Base-by-base conservation (phyloP, 2,888 invertebrate species). In the Amitus sp. region DNA sequence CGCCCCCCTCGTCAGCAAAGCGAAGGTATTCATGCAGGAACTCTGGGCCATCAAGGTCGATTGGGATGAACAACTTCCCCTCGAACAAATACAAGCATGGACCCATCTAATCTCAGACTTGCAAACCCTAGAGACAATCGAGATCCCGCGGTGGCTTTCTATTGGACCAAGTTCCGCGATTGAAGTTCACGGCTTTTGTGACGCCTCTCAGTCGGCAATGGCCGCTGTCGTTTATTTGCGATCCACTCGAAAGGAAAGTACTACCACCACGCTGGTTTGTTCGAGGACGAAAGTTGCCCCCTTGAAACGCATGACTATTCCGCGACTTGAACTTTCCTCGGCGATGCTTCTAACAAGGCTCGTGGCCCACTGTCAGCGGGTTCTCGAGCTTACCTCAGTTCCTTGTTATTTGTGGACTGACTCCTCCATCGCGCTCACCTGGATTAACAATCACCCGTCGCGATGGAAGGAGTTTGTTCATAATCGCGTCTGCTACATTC, bases 171-270 rank as follows among this genome's bases (percentile, higher is more conserved):
- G 53, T 1, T 9, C 2, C 1, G 23, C 50, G 0, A 52, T 67
- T 2, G 51, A 69, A 33, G 15, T 70, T 0, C 68, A 70, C 23
- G 70, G 72, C 13, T 72, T 70, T 23, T 62, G 60, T 20, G 69
- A 70, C 27, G 70, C 68, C 1, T 64, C 62, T 17, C 51, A 61
- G 18, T 58, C 18, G n/a, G 70, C 62, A 2, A 67, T 65, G 23
- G 68, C 62, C 18, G 67, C 67, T 7, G 56, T 61, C 30, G 9
- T 66, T 2, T 62, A 46, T 23, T 1, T 55, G 3, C 9, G 51
- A 43, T 42, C 42, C 2, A 47, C 33, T 3, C 10, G n/a, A 9
- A 4, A 15, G 1, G 52, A 52, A 7, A 23, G 39, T 1, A 12
- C 20, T 12, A 10, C 34, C 1, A 19, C 42, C 1, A 2, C 2